Percentiles rank a stretch among this genome's conserved stretches.
Evolutionary conservation across 2,113 vertebrate genomes (phyloP).

Genomic region (Trochalopteron elliotii): DNA sequence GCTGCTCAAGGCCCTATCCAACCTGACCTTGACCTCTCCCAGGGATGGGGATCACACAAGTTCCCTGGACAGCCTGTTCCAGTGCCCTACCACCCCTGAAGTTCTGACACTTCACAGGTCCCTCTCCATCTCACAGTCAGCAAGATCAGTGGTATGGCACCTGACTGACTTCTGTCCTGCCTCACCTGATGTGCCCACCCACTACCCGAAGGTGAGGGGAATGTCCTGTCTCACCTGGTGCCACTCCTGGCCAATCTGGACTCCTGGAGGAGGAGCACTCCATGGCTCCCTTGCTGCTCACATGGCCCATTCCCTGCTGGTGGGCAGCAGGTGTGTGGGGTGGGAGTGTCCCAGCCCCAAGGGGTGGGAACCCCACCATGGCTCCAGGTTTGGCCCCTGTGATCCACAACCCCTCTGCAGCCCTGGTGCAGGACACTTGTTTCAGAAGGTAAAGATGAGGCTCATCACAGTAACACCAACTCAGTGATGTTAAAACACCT

Average conservation of each 20-base stretch:
- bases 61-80: background rate
- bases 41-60: background rate
- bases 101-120: background rate
- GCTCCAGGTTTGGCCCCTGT: accelerated
- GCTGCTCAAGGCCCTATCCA: background rate
- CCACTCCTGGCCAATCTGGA: background rate
- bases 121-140: background rate
- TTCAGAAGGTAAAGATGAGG: background rate
- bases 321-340: background rate
- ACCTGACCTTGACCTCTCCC: background rate
- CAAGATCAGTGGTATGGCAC: too few relatives aligned
- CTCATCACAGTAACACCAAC: background rate
- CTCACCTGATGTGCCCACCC: background rate
- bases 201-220: background rate
- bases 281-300: background rate
- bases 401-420: background rate
- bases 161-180: background rate
- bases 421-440: accelerated
- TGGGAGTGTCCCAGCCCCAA: background rate
- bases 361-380: accelerated
- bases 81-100: background rate
- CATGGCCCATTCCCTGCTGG: accelerated
- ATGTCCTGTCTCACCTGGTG: background rate
- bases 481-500: background rate
- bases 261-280: background rate